phyloP scores from a whole-genome alignment of 1,140 invertebrate genomes.

The Euura lappo region DNA sequence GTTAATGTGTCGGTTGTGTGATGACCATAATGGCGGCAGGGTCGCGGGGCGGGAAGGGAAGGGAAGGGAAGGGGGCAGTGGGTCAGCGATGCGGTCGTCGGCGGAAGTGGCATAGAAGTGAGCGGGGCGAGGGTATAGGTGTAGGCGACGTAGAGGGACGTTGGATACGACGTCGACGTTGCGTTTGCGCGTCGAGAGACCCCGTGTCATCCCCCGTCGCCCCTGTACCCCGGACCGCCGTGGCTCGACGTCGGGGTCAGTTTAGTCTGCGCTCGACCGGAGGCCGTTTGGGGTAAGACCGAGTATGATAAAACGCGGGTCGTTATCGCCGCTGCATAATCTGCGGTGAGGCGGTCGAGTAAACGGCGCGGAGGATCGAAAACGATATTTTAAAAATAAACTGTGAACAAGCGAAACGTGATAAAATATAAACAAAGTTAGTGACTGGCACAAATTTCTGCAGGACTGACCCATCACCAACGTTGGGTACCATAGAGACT shows the following conservation, averaged over 20 bases:
- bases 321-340: neutral
- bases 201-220: neutral
- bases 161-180: conserved; percentile 2
- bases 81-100: conserved; percentile 17
- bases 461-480: neutral
- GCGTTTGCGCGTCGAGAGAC: conserved; percentile 1
- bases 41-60: neutral
- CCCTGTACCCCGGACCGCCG: neutral
- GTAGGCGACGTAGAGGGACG: neutral
- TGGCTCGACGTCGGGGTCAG: conserved; percentile 37
- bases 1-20: neutral
- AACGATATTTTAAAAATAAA: too few species aligned
- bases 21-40: neutral
- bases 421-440: too few species aligned
- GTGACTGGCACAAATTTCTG: too few species aligned
- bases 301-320: neutral
- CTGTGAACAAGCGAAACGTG: too few species aligned
- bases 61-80: neutral
- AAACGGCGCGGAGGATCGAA: too few species aligned
- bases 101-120: conserved; percentile 25
- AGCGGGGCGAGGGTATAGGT: conserved; percentile 3
- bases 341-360: neutral
- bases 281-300: conserved; percentile 19
- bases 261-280: conserved; percentile 44
- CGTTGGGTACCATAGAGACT: neutral